A percentile compares a stretch with the other conserved stretches of the same genome.
Evolutionary conservation across 1,140 invertebrate genomes (phyloP).

Genomic region (Charaxes varanes): DNA sequence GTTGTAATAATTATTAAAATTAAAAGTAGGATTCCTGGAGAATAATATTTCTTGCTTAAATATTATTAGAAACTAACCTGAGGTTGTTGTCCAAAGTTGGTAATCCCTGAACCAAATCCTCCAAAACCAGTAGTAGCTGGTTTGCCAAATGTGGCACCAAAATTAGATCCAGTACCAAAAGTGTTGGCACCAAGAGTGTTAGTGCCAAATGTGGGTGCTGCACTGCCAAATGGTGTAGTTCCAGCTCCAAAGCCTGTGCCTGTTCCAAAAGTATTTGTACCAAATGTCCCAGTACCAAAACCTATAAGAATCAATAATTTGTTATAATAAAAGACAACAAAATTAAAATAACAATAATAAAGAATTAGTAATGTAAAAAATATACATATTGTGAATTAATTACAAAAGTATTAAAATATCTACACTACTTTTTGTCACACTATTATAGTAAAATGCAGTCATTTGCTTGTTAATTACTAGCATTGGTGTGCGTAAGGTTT

Average conservation of each 20-base stretch:
- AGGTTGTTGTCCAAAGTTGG: conserved; percentile 44
- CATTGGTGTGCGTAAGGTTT: too few species aligned
- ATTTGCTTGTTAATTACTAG: too few species aligned
- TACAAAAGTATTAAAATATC: too few species aligned
- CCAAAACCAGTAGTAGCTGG: conserved; percentile 66
- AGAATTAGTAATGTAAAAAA: too few species aligned
- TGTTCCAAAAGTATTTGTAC: conserved; percentile 43
- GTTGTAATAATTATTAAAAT: too few species aligned
- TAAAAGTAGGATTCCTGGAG: too few species aligned
- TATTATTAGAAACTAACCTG: conserved; percentile 23
- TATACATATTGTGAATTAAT: too few species aligned
- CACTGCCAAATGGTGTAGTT: conserved; percentile 45
- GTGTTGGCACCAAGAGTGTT: conserved; percentile 37
- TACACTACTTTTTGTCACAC: too few species aligned
- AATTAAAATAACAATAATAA: too few species aligned
- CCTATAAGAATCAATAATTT: conserved; percentile 24
- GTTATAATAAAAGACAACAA: neutral
- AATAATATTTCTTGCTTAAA: too few species aligned
- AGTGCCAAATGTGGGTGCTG: conserved; percentile 48
- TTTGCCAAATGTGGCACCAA: conserved; percentile 67
- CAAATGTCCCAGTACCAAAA: conserved; percentile 55
- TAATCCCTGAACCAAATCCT: conserved; percentile 67
- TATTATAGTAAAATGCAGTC: too few species aligned
- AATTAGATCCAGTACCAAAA: conserved; percentile 46
- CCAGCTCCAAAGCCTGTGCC: conserved; percentile 41